phyloP scores from a whole-genome alignment of 2,888 invertebrate genomes.

The Crepidodera aurea region DNA sequence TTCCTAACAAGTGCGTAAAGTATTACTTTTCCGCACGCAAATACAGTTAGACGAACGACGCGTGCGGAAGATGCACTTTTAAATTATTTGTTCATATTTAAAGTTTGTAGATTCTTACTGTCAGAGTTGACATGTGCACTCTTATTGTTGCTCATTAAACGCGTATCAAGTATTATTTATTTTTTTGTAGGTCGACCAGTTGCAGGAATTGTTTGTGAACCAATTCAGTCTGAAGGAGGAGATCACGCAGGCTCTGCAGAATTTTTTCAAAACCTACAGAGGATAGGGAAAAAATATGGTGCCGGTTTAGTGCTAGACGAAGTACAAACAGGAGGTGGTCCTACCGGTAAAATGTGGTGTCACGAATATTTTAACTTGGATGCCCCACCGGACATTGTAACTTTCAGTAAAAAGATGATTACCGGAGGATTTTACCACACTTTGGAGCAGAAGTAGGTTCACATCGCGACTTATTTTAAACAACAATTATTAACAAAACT shows the following conservation, averaged over 20 bases:
- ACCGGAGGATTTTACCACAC: constrained; percentile 93
- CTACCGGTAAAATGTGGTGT: constrained; percentile 98
- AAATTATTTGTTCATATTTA: too few relatives aligned
- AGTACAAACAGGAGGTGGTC: constrained; percentile 97
- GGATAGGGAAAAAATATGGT: constrained; percentile 79
- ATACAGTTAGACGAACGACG: too few relatives aligned
- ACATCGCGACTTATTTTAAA: not conserved
- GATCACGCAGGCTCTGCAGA: constrained; percentile 92
- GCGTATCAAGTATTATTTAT: too few relatives aligned
- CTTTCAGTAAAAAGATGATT: constrained; percentile 98
- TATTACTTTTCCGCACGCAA: too few relatives aligned
- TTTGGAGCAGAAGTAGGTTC: constrained; percentile 72
- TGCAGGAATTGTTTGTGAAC: constrained; percentile 92
- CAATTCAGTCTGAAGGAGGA: constrained; percentile 98
- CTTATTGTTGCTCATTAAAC: too few relatives aligned
- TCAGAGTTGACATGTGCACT: too few relatives aligned
- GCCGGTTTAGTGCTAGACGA: constrained; percentile 91
- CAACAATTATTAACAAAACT: too few relatives aligned
- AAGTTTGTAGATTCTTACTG: too few relatives aligned
- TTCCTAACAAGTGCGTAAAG: too few relatives aligned
- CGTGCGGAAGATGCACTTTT: too few relatives aligned
- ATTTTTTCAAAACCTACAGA: constrained; percentile 88
- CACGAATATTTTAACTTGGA: constrained; percentile 91
- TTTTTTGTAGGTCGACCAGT: constrained; percentile 74
- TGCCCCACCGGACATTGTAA: constrained; percentile 89